A percentile compares a stretch with the other conserved stretches of the same genome.
phyloP scores from a whole-genome alignment of 2,113 vertebrate species.

The Gasterosteus nipponicus region DNA sequence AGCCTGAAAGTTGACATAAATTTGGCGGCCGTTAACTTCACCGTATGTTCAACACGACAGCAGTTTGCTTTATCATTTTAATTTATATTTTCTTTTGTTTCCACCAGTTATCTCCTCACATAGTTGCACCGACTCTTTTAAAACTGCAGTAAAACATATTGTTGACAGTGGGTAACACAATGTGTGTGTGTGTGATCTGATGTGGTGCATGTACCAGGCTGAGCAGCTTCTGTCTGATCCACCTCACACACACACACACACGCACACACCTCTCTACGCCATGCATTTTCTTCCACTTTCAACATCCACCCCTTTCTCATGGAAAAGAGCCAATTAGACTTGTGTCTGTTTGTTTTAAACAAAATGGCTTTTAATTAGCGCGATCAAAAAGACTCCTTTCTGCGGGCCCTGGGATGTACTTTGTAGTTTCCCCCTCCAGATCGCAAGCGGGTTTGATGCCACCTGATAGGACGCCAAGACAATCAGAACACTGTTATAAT shows the following conservation, averaged over 20 bases:
- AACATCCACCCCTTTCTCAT: slow-evolving; percentile 99
- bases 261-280: slow-evolving; percentile 53
- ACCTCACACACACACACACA: slow-evolving; percentile 27
- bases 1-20: slow-evolving; percentile 27
- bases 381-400: slow-evolving; percentile 95
- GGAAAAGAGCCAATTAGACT: slow-evolving; percentile 99
- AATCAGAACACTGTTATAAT: slow-evolving; percentile 89
- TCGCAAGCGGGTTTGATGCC: slow-evolving; percentile 91
- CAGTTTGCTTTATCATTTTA: slow-evolving; percentile 24
- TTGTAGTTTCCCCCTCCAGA: slow-evolving; percentile 91
- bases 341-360: slow-evolving; percentile 99
- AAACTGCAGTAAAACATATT: slow-evolving; percentile 20
- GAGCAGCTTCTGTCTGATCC: slow-evolving; percentile 60
- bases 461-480: slow-evolving; percentile 92
- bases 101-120: slow-evolving; percentile 37
- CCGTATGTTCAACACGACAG: slow-evolving; percentile 42
- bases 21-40: slow-evolving; percentile 23
- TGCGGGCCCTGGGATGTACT: slow-evolving; percentile 90
- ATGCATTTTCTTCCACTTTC: slow-evolving; percentile 91
- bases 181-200: slow-evolving; percentile 25
- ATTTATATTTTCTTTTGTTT: slow-evolving; percentile 14
- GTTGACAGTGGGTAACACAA: slow-evolving; percentile 20
- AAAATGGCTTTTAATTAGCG: slow-evolving; percentile 99
- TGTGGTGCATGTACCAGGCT: slow-evolving; percentile 31
- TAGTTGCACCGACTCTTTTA: neutral